phyloP scores from a whole-genome alignment of 2,888 invertebrate genomes.

The Blera fallax region DNA sequence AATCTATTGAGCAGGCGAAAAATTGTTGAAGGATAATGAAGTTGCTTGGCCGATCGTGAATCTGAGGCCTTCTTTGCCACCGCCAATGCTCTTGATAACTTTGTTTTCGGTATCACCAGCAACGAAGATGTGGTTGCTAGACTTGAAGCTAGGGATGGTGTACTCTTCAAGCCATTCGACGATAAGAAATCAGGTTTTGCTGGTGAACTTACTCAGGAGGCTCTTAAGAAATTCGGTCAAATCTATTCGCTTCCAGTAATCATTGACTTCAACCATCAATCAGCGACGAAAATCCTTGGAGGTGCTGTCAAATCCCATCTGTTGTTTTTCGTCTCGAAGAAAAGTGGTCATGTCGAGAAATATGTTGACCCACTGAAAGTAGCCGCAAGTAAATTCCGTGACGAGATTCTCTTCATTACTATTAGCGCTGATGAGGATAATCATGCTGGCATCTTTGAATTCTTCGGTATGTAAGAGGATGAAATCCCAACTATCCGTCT shows the following conservation, averaged over 20 bases:
- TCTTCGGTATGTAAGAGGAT: slow-evolving; percentile 99
- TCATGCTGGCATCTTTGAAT: slow-evolving; percentile 98
- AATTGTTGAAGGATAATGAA: slow-evolving; percentile 88
- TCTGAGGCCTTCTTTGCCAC: slow-evolving; percentile 90
- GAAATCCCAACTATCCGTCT: slow-evolving; percentile 94
- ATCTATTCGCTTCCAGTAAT: slow-evolving; percentile 93
- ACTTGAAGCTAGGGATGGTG: slow-evolving; percentile 89
- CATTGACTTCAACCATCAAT: slow-evolving; percentile 98
- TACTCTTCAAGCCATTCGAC: slow-evolving; percentile 97
- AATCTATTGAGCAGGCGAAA: slow-evolving; percentile 91
- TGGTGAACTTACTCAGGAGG: slow-evolving; percentile 86
- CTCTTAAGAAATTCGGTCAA: slow-evolving; percentile 91
- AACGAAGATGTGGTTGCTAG: slow-evolving; percentile 90
- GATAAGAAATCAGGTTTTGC: slow-evolving; percentile 90
- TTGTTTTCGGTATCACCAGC: slow-evolving; percentile 93
- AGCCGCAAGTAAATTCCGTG: slow-evolving; percentile 94
- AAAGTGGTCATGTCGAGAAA: slow-evolving; percentile 91
- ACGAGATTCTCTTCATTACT: slow-evolving; percentile 95
- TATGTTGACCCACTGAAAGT: slow-evolving; percentile 89
- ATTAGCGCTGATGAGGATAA: slow-evolving; percentile 98
- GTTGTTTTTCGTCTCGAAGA: slow-evolving; percentile 96
- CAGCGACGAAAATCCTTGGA: slow-evolving; percentile 98
- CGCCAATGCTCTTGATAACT: slow-evolving; percentile 92
- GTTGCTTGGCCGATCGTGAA: slow-evolving; percentile 92
- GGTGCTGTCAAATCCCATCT: slow-evolving; percentile 98